phyloP scores from a whole-genome alignment of 2,888 invertebrate genomes.

The Lasioglossum lativentre region DNA sequence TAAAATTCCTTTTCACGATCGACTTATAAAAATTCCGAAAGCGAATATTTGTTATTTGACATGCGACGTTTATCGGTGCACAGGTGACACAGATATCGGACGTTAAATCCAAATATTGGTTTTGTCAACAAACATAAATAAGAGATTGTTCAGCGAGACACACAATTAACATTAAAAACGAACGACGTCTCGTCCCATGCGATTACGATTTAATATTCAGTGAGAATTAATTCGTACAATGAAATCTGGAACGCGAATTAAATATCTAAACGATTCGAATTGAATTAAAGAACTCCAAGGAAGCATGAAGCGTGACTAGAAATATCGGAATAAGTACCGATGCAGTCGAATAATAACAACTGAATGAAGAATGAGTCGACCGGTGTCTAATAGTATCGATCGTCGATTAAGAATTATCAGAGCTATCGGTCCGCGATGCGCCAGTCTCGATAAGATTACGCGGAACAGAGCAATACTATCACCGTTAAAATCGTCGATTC shows the following conservation, averaged over 20 bases:
- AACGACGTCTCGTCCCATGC: neutral
- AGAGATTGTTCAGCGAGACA: neutral
- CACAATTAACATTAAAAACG: neutral
- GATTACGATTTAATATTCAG: too few relatives aligned
- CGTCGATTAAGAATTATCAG: conserved; percentile 49
- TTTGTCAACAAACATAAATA: neutral
- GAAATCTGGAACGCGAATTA: neutral
- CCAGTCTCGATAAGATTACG: conserved; percentile 46
- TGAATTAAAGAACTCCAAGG: neutral
- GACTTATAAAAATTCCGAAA: neutral
- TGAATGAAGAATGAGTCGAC: neutral
- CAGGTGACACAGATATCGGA: conserved; percentile 2
- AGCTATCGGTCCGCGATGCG: conserved; percentile 17
- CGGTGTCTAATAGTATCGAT: neutral
- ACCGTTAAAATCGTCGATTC: conserved; percentile 2
- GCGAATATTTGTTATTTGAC: neutral
- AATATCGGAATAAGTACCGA: neutral
- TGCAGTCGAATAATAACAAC: neutral
- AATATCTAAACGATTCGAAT: neutral
- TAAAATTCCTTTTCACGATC: neutral
- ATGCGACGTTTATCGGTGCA: neutral
- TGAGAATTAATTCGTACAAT: neutral
- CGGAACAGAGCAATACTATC: conserved; percentile 7
- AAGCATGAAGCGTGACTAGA: neutral
- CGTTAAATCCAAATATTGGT: neutral